Evolutionary conservation across 2,113 vertebrate species (phyloP).

Genomic region (Solenodon paradoxus): DNA sequence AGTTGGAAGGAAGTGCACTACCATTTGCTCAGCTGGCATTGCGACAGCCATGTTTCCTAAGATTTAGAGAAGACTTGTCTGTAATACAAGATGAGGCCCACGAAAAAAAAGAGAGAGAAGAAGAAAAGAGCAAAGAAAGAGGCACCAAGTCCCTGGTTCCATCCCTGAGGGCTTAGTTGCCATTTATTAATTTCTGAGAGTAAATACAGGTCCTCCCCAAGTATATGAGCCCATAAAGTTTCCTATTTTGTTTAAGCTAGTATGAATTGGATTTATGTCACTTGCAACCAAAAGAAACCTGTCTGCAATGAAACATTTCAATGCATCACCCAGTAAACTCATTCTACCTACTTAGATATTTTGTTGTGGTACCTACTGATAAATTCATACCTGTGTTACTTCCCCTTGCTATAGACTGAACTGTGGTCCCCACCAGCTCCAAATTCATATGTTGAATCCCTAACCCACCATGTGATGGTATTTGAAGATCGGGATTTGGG

Average conservation of each 20-base stretch:
- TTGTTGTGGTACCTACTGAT: background rate
- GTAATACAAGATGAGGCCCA: background rate
- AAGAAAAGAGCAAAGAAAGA: background rate
- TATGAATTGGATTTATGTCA: background rate
- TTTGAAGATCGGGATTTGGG: too few species aligned
- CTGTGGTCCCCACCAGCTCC: too few species aligned
- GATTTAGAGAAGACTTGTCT: background rate
- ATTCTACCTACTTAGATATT: background rate
- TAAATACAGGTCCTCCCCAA: background rate
- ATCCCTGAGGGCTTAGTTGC: background rate
- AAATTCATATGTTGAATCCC: too few species aligned
- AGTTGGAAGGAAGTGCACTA: background rate
- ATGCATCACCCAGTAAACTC: background rate
- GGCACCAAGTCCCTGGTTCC: background rate
- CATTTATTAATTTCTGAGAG: background rate
- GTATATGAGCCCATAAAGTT: background rate
- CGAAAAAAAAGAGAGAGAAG: too few species aligned
- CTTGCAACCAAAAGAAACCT: background rate
- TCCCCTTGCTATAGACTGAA: background rate
- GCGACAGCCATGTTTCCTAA: background rate
- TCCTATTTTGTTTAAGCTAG: background rate
- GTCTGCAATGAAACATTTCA: background rate
- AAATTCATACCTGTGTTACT: accelerated
- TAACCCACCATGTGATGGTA: too few species aligned
- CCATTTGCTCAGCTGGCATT: background rate